These are phyloP conservation scores for Mycetomoellerius zeteki DNA, from an alignment of 1,140 invertebrate species.

Conservation along the genomic window DNA sequence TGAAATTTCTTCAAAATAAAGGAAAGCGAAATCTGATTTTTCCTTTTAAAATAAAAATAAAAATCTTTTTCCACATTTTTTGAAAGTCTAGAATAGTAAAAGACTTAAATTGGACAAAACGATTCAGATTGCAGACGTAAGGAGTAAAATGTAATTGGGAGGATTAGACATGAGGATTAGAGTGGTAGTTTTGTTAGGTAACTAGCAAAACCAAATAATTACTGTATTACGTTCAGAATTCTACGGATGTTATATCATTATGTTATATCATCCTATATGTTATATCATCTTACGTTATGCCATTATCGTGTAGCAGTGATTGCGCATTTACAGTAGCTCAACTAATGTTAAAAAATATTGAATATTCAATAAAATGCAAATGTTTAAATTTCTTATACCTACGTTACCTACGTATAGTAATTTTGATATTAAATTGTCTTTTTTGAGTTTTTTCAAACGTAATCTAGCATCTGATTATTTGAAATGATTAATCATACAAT, in stretches of 20 bases:
- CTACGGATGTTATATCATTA: constrained; percentile 29
- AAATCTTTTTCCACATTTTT: too few species aligned
- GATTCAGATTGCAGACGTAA: too few species aligned
- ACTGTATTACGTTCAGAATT: constrained; percentile 14
- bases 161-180: too few species aligned
- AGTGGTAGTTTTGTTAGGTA: constrained; percentile 42
- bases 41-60: too few species aligned
- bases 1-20: too few species aligned
- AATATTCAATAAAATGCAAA: background rate
- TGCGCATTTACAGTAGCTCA: background rate
- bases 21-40: too few species aligned
- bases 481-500: background rate
- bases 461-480: background rate
- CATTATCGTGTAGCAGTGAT: background rate
- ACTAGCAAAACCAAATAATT: constrained; percentile 31
- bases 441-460: background rate
- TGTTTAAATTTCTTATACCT: background rate
- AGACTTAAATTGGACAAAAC: too few species aligned
- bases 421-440: background rate
- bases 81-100: too few species aligned
- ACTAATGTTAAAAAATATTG: constrained; percentile 1
- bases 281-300: background rate
- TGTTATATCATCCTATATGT: background rate
- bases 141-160: too few species aligned
- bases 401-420: background rate